Conservation (phyloP, 2,888 invertebrate species). For the Pyrochroa serraticornis region DNA sequence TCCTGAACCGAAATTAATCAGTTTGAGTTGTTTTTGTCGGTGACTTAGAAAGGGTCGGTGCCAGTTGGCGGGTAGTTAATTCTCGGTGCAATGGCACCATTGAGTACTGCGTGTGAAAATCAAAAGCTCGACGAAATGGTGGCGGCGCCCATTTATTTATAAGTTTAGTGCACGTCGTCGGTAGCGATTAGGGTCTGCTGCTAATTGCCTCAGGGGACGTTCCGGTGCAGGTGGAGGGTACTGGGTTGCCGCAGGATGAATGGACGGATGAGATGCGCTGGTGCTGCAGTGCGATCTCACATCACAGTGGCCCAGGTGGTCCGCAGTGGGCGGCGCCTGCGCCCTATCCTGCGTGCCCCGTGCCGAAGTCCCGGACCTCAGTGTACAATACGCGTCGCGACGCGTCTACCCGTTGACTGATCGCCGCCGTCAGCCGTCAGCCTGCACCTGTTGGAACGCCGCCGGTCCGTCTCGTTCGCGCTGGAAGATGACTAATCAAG, state of each 20-base stretch:
- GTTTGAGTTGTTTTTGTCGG: too few species aligned
- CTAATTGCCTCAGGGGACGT: conserved; percentile 19
- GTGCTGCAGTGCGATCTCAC: conserved; percentile 42
- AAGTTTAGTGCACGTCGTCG: conserved; percentile 13
- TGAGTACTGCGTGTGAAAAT: too few species aligned
- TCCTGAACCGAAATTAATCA: too few species aligned
- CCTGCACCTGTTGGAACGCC: conserved; percentile 43
- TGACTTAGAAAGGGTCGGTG: too few species aligned
- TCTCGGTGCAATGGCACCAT: too few species aligned
- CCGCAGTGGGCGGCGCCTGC: conserved; percentile 54
- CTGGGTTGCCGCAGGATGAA: conserved; percentile 42
- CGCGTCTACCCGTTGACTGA: conserved; percentile 35
- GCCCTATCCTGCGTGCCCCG: conserved; percentile 39
- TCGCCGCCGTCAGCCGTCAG: conserved; percentile 27
- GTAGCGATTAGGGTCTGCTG: conserved; percentile 14
- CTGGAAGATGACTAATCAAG: conserved; percentile 17
- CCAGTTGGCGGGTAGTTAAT: too few species aligned
- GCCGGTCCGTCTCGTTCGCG: conserved; percentile 24
- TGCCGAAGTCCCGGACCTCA: conserved; percentile 43
- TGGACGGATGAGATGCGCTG: conserved; percentile 33
- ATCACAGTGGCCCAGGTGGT: conserved; percentile 50
- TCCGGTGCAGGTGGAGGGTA: conserved; percentile 23
- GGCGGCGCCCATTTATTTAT: conserved; percentile 13
- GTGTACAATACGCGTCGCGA: conserved; percentile 44
- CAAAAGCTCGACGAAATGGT: background rate